These are phyloP conservation scores for Orthonevra nobilis DNA, from an alignment of 2,888 invertebrate species.

Conservation along the genomic window DNA sequence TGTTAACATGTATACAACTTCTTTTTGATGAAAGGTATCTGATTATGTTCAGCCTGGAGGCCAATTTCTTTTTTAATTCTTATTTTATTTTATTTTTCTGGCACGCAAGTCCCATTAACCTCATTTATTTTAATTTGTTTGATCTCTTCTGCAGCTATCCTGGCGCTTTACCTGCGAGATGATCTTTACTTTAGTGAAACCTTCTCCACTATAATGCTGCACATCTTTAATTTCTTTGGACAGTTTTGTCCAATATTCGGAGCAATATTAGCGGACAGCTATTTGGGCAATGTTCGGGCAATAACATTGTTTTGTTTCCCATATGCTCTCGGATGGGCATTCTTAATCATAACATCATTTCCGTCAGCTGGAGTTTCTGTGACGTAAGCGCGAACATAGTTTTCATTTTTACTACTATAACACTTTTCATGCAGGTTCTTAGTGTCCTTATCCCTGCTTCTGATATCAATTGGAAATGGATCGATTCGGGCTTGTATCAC, in stretches of 20 bases:
- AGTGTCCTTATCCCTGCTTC: conserved; percentile 82
- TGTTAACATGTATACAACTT: too few relatives aligned
- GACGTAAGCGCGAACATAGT: conserved; percentile 73
- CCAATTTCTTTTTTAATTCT: too few relatives aligned
- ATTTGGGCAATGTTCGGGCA: conserved; percentile 82
- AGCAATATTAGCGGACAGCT: conserved; percentile 85
- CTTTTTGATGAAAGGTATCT: too few relatives aligned
- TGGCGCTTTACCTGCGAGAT: conserved; percentile 84
- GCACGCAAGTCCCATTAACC: too few relatives aligned
- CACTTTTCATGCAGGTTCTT: conserved; percentile 79
- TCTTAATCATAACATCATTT: conserved; percentile 81
- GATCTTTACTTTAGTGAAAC: conserved; percentile 81
- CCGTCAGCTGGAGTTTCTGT: conserved; percentile 75
- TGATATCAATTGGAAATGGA: conserved; percentile 86
- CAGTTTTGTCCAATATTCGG: conserved; percentile 85
- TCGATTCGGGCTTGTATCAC: conserved; percentile 87
- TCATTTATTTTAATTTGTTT: too few relatives aligned
- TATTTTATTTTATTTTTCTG: too few relatives aligned
- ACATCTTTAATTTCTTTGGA: conserved; percentile 83
- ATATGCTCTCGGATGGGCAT: conserved; percentile 81
- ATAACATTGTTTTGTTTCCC: conserved; percentile 83
- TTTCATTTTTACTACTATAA: conserved; percentile 67
- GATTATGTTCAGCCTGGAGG: too few relatives aligned
- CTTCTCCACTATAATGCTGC: conserved; percentile 82
- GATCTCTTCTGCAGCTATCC: conserved; percentile 81